Conservation (phyloP, 2,888 invertebrate genomes). For the Cheilosia impressa region DNA sequence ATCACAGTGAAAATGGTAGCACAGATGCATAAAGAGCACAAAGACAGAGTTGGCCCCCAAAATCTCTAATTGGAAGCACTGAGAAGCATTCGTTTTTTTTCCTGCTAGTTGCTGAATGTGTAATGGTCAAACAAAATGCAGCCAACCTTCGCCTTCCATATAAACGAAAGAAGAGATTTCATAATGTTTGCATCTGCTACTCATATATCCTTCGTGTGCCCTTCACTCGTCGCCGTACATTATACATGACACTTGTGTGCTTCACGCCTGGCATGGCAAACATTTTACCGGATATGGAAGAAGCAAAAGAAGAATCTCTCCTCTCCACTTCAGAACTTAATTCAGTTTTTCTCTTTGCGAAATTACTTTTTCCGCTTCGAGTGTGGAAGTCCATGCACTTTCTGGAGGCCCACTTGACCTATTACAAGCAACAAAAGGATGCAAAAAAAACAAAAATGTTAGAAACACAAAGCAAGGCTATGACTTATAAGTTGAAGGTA, state of each 20-base stretch:
- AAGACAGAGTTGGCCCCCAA: slow-evolving; percentile 13
- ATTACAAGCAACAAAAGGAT: slow-evolving; percentile 39
- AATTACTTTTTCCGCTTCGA: slow-evolving; percentile 72
- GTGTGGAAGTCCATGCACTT: slow-evolving; percentile 69
- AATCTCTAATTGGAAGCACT: slow-evolving; percentile 43
- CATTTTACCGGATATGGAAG: slow-evolving; percentile 70
- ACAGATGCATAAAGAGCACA: neutral
- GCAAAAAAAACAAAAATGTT: neutral
- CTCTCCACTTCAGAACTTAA: slow-evolving; percentile 63
- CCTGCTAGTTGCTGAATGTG: neutral
- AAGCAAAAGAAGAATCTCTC: slow-evolving; percentile 49
- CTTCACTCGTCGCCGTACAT: slow-evolving; percentile 59
- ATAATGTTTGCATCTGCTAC: slow-evolving; percentile 54
- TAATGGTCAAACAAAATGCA: slow-evolving; percentile 69
- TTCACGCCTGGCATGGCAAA: slow-evolving; percentile 72
- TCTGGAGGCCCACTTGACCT: slow-evolving; percentile 71
- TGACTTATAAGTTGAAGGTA: slow-evolving; percentile 6
- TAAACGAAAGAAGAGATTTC: slow-evolving; percentile 39
- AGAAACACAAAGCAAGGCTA: slow-evolving; percentile 38
- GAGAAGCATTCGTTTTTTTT: slow-evolving; percentile 10
- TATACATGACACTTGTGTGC: slow-evolving; percentile 75
- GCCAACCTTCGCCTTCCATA: slow-evolving; percentile 46
- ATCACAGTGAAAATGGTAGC: neutral
- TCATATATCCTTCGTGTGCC: slow-evolving; percentile 19
- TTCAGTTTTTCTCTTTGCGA: slow-evolving; percentile 73